A percentile compares a stretch with the other conserved stretches of the same genome.
These are phyloP conservation scores for Parus major DNA, from an alignment of 2,113 vertebrate species.

Conservation along the genomic window DNA sequence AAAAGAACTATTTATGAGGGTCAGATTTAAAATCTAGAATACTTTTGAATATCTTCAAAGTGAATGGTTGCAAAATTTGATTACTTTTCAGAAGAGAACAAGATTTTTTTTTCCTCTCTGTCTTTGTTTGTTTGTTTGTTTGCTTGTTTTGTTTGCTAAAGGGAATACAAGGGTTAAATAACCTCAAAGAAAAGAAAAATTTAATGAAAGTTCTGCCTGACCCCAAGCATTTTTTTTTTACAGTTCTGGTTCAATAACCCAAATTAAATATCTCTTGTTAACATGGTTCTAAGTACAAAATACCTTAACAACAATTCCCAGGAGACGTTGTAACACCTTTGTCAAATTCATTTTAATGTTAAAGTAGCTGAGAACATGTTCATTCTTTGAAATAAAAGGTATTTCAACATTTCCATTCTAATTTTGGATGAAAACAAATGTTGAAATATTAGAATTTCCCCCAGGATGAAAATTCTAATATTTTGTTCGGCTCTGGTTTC, in stretches of 20 bases:
- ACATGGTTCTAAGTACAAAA: constrained; percentile 17
- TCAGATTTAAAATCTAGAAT: neutral
- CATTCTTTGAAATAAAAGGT: constrained; percentile 19
- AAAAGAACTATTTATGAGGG: neutral
- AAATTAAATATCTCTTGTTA: constrained; percentile 49
- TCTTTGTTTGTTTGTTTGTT: neutral
- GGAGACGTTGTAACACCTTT: constrained; percentile 37
- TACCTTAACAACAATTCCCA: constrained; percentile 22
- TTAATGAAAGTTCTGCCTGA: neutral
- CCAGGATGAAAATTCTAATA: constrained; percentile 58
- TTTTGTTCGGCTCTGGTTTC: constrained; percentile 53
- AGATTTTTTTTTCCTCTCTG: neutral
- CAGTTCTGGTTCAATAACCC: constrained; percentile 30
- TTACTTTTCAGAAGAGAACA: neutral
- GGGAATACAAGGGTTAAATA: neutral
- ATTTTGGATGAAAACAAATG: constrained; percentile 61
- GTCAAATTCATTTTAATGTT: constrained; percentile 40
- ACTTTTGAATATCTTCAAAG: neutral
- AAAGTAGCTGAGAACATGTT: constrained; percentile 19
- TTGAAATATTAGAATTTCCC: constrained; percentile 63
- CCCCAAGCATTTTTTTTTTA: constrained; percentile 1
- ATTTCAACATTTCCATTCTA: constrained; percentile 55
- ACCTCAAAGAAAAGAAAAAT: neutral
- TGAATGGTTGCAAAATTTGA: neutral
- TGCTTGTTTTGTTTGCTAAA: neutral